A percentile compares a stretch with the other conserved stretches of the same genome.
These are phyloP conservation scores for Mola mola DNA, from an alignment of 2,113 vertebrate species.

Conservation along the genomic window DNA sequence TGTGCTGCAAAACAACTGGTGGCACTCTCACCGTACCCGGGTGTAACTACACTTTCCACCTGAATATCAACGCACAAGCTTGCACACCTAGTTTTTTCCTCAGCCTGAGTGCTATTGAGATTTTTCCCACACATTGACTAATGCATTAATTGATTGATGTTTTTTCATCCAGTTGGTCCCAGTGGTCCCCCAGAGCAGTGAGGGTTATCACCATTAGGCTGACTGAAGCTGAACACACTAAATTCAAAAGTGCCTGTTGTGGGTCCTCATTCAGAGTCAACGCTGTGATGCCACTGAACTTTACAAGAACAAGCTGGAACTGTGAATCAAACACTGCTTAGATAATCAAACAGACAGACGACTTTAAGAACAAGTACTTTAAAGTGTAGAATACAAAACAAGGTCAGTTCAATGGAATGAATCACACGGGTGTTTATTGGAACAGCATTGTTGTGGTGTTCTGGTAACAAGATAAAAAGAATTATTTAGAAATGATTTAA, in stretches of 20 bases:
- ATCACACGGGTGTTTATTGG: constrained; percentile 6
- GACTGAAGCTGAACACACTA: constrained; percentile 4
- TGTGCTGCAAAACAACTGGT: no score
- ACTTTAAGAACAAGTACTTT: constrained; percentile 6
- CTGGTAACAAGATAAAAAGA: no score
- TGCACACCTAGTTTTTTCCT: no score
- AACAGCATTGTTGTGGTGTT: not conserved
- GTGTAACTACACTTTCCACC: no score
- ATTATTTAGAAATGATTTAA: no score
- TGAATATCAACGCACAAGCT: no score
- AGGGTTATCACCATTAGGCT: not conserved
- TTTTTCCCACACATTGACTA: constrained; percentile 5
- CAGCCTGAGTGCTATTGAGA: not conserved
- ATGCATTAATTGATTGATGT: constrained; percentile 27
- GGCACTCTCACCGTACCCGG: no score
- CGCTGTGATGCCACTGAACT: constrained; percentile 14
- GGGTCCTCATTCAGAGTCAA: constrained; percentile 1
- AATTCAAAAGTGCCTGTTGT: constrained; percentile 9
- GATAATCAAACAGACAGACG: constrained; percentile 13
- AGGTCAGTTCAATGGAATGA: constrained; percentile 4
- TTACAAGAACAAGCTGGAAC: not conserved
- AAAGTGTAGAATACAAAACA: constrained; percentile 3
- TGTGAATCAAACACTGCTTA: constrained; percentile 5
- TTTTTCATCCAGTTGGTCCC: constrained; percentile 25
- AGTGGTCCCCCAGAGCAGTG: not conserved